Conservation (phyloP, 2,888 invertebrate species). For the Scaptomyza parva region DNA sequence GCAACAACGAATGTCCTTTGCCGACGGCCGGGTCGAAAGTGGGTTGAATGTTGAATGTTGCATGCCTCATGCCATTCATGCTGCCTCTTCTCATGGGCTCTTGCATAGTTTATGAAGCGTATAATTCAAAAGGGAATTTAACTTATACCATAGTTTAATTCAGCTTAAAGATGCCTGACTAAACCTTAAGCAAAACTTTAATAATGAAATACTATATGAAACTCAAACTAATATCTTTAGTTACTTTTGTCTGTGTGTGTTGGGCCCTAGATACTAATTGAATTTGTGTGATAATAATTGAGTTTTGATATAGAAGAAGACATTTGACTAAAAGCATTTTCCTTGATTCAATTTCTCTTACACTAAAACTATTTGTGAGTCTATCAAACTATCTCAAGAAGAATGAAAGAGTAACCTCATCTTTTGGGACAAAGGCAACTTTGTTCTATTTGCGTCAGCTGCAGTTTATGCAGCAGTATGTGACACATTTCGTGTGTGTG, state of each 20-base stretch:
- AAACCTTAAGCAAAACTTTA: not conserved
- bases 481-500: slow-evolving; percentile 47
- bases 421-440: slow-evolving; percentile 41
- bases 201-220: not conserved
- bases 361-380: slow-evolving; percentile 3
- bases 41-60: slow-evolving; percentile 1
- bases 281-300: slow-evolving; percentile 49
- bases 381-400: slow-evolving; percentile 11
- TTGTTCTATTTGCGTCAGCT: slow-evolving; percentile 61
- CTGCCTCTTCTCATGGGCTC: slow-evolving; percentile 9
- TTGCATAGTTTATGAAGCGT: slow-evolving; percentile 49
- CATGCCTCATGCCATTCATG: slow-evolving; percentile 11
- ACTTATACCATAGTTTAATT: slow-evolving; percentile 17
- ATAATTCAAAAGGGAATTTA: slow-evolving; percentile 48
- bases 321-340: slow-evolving; percentile 42
- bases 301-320: slow-evolving; percentile 26
- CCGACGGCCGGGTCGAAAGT: slow-evolving; percentile 5
- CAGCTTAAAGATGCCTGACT: slow-evolving; percentile 3
- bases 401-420: not conserved
- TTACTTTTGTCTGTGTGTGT: slow-evolving; percentile 9
- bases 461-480: slow-evolving; percentile 33
- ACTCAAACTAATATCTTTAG: not conserved
- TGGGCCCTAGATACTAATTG: slow-evolving; percentile 34
- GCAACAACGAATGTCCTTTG: slow-evolving; percentile 6
- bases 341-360: slow-evolving; percentile 26